phyloP scores from a whole-genome alignment of 2,113 vertebrate genomes.

The Mormyrus lacerda region DNA sequence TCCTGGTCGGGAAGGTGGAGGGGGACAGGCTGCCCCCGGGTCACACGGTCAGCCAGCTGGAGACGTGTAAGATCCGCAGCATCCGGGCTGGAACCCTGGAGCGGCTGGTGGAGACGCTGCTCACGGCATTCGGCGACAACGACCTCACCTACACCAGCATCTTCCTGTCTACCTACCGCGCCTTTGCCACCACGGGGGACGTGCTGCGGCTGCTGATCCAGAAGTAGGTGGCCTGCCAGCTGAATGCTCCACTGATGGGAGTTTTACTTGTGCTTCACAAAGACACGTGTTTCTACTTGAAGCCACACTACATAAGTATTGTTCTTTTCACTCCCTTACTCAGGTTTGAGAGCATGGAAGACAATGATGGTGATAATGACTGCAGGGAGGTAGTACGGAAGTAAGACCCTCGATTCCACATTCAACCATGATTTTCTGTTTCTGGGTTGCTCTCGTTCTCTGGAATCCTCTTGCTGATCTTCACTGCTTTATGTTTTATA shows the following conservation, averaged over 20 bases:
- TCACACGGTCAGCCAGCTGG: conserved; percentile 84
- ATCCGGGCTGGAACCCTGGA: conserved; percentile 88
- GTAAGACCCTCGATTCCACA: conserved; percentile 61
- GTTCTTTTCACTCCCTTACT: neutral
- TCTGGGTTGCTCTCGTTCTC: neutral
- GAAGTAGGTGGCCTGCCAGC: conserved; percentile 45
- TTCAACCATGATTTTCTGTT: neutral
- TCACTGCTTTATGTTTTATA: neutral
- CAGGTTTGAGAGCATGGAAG: conserved; percentile 73
- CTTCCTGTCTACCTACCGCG: conserved; percentile 86
- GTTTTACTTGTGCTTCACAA: neutral
- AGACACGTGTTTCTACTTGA: neutral
- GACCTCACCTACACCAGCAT: conserved; percentile 92
- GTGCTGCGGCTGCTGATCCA: conserved; percentile 80
- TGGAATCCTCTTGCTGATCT: neutral
- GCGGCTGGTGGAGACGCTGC: conserved; percentile 86
- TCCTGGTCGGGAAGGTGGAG: conserved; percentile 49
- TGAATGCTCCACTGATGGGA: neutral
- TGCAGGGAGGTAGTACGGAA: conserved; percentile 67
- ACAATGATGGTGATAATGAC: conserved; percentile 52
- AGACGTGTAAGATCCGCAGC: conserved; percentile 88
- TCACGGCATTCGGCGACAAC: conserved; percentile 85
- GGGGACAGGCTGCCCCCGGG: conserved; percentile 82
- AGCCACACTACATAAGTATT: neutral
- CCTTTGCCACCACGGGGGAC: conserved; percentile 73